Percentiles rank a stretch among this genome's conserved stretches.
Conservation (phyloP, 2,888 invertebrate genomes). For the Seira ritae region DNA sequence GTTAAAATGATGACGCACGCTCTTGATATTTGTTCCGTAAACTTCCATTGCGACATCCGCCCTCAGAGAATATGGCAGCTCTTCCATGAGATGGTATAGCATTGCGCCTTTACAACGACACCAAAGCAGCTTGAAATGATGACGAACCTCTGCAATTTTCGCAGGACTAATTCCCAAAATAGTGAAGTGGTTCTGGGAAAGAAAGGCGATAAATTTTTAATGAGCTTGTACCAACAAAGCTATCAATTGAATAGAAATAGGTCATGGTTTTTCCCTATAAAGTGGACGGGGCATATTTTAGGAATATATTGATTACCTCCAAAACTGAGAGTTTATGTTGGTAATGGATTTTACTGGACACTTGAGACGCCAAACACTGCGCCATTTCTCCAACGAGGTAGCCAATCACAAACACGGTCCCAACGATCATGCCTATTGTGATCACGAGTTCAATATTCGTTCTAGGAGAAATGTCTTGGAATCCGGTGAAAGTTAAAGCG, state of each 20-base stretch:
- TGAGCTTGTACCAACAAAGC: too few relatives aligned
- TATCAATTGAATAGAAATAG: neutral
- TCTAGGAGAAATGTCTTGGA: constrained; percentile 54
- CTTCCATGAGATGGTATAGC: constrained; percentile 51
- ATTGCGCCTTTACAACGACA: constrained; percentile 60
- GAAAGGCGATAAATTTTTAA: neutral
- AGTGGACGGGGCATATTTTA: too few relatives aligned
- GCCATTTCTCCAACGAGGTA: constrained; percentile 71
- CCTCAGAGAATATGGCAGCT: constrained; percentile 68
- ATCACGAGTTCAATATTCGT: constrained; percentile 51
- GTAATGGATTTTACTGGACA: constrained; percentile 70
- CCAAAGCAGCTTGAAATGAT: constrained; percentile 68
- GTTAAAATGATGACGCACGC: constrained; percentile 59
- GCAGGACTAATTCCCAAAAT: constrained; percentile 63
- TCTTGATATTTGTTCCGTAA: constrained; percentile 68
- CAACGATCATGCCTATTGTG: constrained; percentile 65
- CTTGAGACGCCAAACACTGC: constrained; percentile 69
- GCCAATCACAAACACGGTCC: constrained; percentile 67
- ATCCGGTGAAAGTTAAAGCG: constrained; percentile 67
- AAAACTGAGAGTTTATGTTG: constrained; percentile 69
- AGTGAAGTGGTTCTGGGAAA: constrained; percentile 56
- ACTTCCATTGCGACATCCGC: constrained; percentile 70
- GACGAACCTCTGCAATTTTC: constrained; percentile 60
- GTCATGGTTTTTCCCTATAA: neutral
- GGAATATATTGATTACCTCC: constrained; percentile 51